These are phyloP conservation scores for Enteromius radiatus DNA, from an alignment of 2,797 vertebrate genomes.

Conservation along the genomic window DNA sequence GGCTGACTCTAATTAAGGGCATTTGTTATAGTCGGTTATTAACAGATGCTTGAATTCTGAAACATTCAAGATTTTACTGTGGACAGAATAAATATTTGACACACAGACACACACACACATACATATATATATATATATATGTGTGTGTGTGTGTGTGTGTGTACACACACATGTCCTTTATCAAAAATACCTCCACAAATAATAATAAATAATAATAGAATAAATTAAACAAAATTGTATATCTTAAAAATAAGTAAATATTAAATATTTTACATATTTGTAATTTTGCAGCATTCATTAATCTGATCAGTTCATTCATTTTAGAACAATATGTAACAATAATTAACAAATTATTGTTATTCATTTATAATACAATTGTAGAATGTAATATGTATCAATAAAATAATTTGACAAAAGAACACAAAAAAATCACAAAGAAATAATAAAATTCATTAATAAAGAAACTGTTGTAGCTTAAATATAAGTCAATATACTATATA, in stretches of 20 bases:
- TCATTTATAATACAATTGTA: not conserved
- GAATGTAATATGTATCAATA: not conserved
- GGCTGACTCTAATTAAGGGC: constrained; percentile 14
- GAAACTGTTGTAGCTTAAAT: not conserved
- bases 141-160: too few species aligned
- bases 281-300: not conserved
- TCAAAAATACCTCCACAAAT: not conserved
- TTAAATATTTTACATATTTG: not conserved
- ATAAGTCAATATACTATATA: not conserved
- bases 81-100: not conserved
- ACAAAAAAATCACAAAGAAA: not conserved
- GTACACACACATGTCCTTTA: not conserved
- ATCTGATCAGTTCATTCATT: too few species aligned
- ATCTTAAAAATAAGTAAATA: not conserved
- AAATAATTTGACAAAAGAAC: not conserved
- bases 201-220: not conserved
- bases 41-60: not conserved
- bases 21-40: constrained; percentile 1
- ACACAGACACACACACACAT: too few species aligned
- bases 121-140: too few species aligned
- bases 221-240: not conserved
- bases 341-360: not conserved
- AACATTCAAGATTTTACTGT: not conserved
- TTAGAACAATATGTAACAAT: too few species aligned
- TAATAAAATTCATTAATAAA: not conserved